These are phyloP conservation scores for Dynastes maya DNA, from an alignment of 2,888 invertebrate genomes.

Conservation along the genomic window DNA sequence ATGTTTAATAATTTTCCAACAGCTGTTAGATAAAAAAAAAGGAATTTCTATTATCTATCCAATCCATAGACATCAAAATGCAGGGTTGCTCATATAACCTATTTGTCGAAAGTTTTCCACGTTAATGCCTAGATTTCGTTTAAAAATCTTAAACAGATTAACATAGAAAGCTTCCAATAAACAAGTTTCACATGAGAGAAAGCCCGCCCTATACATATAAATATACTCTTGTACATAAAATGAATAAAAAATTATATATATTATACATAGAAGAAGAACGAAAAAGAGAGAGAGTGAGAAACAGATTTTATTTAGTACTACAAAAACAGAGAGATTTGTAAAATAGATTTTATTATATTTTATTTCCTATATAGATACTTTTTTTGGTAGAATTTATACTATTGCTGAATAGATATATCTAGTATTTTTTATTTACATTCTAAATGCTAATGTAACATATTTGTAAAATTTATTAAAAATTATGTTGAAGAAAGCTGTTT, in stretches of 20 bases:
- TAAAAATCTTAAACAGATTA: too few species aligned
- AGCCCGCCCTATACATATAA: neutral
- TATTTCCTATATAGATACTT: constrained; percentile 40
- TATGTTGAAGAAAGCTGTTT: constrained; percentile 36
- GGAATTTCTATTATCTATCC: too few species aligned
- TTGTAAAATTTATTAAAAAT: constrained; percentile 51
- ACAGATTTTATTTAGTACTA: constrained; percentile 50
- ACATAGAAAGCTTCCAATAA: too few species aligned
- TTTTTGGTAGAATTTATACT: constrained; percentile 37
- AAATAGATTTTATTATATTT: constrained; percentile 49
- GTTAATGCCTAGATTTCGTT: too few species aligned
- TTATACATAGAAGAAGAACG: constrained; percentile 20
- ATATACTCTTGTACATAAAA: constrained; percentile 48
- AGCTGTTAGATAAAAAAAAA: too few species aligned
- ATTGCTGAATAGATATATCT: constrained; percentile 28
- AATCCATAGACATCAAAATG: too few species aligned
- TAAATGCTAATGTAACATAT: constrained; percentile 49
- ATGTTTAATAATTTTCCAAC: too few species aligned
- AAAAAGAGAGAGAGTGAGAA: constrained; percentile 18
- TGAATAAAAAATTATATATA: constrained; percentile 12
- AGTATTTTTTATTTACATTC: constrained; percentile 45
- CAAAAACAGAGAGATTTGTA: constrained; percentile 32
- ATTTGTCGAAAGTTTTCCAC: too few species aligned
- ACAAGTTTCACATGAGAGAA: too few species aligned
- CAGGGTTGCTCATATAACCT: neutral